phyloP scores from a whole-genome alignment of 2,113 vertebrate genomes.

The Maccullochella peelii region DNA sequence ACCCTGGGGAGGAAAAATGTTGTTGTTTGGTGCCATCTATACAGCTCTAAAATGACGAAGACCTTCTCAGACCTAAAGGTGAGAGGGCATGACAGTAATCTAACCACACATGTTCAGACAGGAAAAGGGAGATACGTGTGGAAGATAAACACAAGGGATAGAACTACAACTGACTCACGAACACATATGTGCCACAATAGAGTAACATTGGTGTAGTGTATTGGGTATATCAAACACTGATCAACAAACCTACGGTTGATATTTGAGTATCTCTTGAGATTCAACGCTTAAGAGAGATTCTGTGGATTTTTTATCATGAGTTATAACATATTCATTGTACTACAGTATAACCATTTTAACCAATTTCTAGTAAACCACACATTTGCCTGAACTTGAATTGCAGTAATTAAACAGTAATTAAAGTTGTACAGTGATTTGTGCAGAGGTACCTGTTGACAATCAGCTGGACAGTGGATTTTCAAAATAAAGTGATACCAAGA shows the following conservation, averaged over 20 bases:
- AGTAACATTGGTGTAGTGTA: neutral
- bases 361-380: too few relatives aligned
- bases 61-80: neutral
- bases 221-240: neutral
- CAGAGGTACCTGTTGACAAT: too few relatives aligned
- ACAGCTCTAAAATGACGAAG: neutral
- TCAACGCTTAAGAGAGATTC: neutral
- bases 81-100: neutral
- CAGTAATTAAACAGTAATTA: too few relatives aligned
- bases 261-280: neutral
- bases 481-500: neutral
- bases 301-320: neutral
- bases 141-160: neutral
- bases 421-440: too few relatives aligned
- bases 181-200: neutral
- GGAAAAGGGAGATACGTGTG: neutral
- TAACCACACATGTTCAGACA: neutral
- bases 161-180: neutral
- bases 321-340: too few relatives aligned
- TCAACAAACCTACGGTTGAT: neutral
- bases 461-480: neutral
- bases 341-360: too few relatives aligned
- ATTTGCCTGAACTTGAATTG: too few relatives aligned
- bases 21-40: neutral
- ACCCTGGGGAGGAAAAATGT: neutral